A percentile compares a stretch with the other conserved stretches of the same genome.
Conservation (phyloP, 2,888 invertebrate species). For the Tubulanus polymorphus region DNA sequence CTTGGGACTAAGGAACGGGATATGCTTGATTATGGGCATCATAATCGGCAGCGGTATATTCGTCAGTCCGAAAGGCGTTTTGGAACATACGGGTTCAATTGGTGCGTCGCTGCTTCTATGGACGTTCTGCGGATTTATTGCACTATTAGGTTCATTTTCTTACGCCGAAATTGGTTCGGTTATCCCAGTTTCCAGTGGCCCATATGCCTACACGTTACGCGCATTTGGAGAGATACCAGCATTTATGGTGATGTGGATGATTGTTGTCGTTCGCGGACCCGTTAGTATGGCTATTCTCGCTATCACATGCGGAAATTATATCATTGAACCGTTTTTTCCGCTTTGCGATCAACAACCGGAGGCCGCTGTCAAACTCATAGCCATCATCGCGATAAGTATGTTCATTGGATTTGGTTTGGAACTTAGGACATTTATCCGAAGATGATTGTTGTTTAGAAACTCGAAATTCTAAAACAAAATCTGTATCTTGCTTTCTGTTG, state of each 20-base stretch:
- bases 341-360: conserved; percentile 42
- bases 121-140: conserved; percentile 77
- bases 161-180: conserved; percentile 88
- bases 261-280: conserved; percentile 44
- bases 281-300: conserved; percentile 46
- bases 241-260: conserved; percentile 48
- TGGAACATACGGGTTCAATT: conserved; percentile 71
- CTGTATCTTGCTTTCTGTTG: no score
- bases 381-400: no score
- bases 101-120: conserved; percentile 77
- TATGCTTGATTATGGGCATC: conserved; percentile 62
- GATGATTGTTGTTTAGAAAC: no score
- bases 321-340: conserved; percentile 41
- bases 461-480: no score
- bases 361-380: no score
- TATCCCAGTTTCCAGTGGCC: conserved; percentile 63
- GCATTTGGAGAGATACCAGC: conserved; percentile 48
- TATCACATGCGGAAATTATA: conserved; percentile 46
- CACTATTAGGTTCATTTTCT: conserved; percentile 75
- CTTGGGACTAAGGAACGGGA: conserved; percentile 35
- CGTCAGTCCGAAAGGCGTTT: conserved; percentile 88
- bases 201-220: conserved; percentile 56
- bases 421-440: no score
- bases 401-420: no score
- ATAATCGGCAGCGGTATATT: conserved; percentile 95